Conservation (phyloP, 2,888 invertebrate species). For the Hirtodrosophila duncani region DNA sequence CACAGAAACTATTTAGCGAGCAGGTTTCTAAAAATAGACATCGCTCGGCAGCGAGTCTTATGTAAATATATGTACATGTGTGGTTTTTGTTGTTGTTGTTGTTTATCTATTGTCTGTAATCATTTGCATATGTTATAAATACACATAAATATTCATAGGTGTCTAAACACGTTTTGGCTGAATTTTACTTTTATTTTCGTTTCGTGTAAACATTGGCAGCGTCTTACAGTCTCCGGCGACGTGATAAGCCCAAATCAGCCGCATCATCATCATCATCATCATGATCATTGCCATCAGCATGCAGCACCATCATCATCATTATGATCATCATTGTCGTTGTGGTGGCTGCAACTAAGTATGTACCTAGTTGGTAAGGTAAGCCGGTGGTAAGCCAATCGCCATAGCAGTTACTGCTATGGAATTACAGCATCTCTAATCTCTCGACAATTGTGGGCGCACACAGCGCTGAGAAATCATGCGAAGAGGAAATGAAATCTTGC, state of each 20-base stretch:
- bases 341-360: no score
- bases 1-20: conserved; percentile 2
- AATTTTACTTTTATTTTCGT: conserved; percentile 4
- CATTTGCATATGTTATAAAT: conserved; percentile 33
- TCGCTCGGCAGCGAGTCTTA: no score
- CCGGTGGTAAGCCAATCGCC: conserved; percentile 49
- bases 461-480: conserved; percentile 58
- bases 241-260: conserved; percentile 69
- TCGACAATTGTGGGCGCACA: conserved; percentile 71
- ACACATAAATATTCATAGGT: not conserved
- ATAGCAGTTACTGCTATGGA: conserved; percentile 44
- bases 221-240: conserved; percentile 63
- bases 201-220: conserved; percentile 58
- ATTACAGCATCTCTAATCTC: conserved; percentile 70
- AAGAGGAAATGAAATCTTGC: conserved; percentile 65
- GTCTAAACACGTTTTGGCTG: not conserved
- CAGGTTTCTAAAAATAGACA: conserved; percentile 9
- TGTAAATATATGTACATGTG: conserved; percentile 10
- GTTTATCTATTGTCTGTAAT: not conserved
- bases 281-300: not conserved
- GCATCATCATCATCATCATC: conserved; percentile 43
- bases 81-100: conserved; percentile 1
- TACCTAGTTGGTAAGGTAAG: not conserved
- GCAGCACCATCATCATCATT: conserved; percentile 19
- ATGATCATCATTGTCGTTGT: conserved; percentile 33